Evolutionary conservation across 2,888 invertebrate genomes (phyloP), one percentile per base, ranked within the genome.

Genomic region (Argyra leucocephala): DNA sequence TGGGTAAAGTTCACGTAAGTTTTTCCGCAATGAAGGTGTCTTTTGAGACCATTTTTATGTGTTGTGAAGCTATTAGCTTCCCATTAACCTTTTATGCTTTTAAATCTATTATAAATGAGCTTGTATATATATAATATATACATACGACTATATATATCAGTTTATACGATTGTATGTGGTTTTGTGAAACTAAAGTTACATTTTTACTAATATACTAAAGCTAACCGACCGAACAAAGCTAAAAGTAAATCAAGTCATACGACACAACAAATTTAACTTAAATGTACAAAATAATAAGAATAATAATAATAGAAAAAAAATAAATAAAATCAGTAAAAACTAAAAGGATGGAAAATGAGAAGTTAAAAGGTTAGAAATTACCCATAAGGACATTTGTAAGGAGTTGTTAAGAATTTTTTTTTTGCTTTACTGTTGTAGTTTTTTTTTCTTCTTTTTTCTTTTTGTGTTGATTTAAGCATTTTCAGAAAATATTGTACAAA

Each of bases 331-430:
- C 5, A 31, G 10, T 10, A 18, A 48, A 59, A 59, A 59, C 12
- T 59, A 59, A 59, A 59, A 59, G 59, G 59, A 59, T 59, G 23
- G 22, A 59, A 59, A 59, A 23, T 59, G 21, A 23, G 48, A 59
- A 59, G 59, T 59, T 59, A 59, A 59, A 59, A 59, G 59, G 59
- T 59, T 59, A 59, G 59, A 59, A 59, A 59, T 59, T 59, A 24
- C 23, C 48, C 48, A 48, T 48, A 48, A 48, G 48, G 48, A 48
- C 48, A 48, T 48, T 48, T 48, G 15, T 48, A 48, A 12, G 18
- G 18, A 48, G 48, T 48, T 48, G 48, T 48, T 48, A 48, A 48
- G 48, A 7, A 31, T 7, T 31, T n/a, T n/a, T n/a, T n/a, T n/a
- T n/a, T n/a, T n/a, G n/a, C n/a, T n/a, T n/a, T n/a, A n/a, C n/a